Base-by-base conservation (phyloP, 2,888 invertebrate genomes). In the Agapostemon virescens region DNA sequence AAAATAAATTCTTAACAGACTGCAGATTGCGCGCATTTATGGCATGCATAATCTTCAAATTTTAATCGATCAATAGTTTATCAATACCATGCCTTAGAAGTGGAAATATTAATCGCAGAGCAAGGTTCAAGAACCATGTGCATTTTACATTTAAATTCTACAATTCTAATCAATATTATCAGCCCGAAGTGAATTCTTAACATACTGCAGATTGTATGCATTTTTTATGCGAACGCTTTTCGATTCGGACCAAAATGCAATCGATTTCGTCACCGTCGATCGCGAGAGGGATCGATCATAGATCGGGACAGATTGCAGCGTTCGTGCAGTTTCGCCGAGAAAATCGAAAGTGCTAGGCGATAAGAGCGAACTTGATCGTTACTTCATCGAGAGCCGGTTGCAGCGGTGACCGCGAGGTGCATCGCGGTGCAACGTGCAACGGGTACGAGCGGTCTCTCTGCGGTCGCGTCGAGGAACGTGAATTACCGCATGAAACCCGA, bases 401-500 rank as follows among this genome's bases (percentile, higher is more conserved):
- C 79, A 75, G 74, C 52, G 52, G 77, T 73, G 70, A 63, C 64
- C 45, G 72, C 81, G 66, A 77, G 71, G 74, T 52, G 75, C 75
- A 78, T 73, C 82, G 71, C 55, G 55, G 15, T 55, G 61, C 52
- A 52, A 13, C 23, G 55, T 26, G 55, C 52, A 49, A 81, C 64
- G 73, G 38, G 52, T 66, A 40, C 64, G 52, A 69, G 75, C 17
- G 71, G 70, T 49, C 71, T 84, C 26, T 45, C 71, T 84, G 84
- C 77, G 84, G 84, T 84, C 70, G 73, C 61, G 64, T 61, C 64
- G 55, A 58, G 74, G 58, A 77, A 81, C 72, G 81, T 63, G 77
- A 81, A 84, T 81, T 79, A 82, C 74, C 82, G 77, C 82, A 74
- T 67, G 71, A 79, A 84, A 82, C 63, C 20, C 71, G 81, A 84